Base-by-base conservation (phyloP, 2,797 vertebrate species). In the Xyrichtys novacula region DNA sequence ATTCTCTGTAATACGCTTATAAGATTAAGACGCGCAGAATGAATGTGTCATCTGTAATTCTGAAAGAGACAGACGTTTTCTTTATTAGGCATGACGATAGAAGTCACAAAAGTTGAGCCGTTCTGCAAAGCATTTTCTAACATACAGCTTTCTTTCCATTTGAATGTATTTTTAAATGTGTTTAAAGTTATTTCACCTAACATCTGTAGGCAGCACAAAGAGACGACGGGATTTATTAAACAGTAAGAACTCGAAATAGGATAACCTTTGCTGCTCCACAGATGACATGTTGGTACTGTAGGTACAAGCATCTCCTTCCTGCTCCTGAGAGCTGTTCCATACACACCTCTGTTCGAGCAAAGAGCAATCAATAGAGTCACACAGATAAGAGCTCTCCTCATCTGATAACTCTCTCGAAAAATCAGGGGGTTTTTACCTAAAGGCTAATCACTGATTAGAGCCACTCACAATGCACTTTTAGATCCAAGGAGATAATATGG, bases 301-400 rank as follows among this genome's bases (percentile, higher is more conserved):
- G 80, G 71, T 89, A 89, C 89, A 88, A 87, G 88, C 76, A 68
- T 75, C 54, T 88, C 60, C 83, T 88, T 86, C 89, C 87, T 83
- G 79, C 80, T 85, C 66, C 68, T 57, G 72, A 91, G 84, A 83
- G 80, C 36, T 62, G 80, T 80, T 80, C 76, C 81, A 80, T 81
- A 76, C 65, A 80, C 65, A 79, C 81, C 66, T 78, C 71, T 77
- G 79, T 84, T 78, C 62, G 64, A 80, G 76, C 74, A 76, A 58
- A 66, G 64, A 63, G 53, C 65, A 70, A 93, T 94, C 93, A 91
- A 93, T 92, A 89, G 80, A 84, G 80, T 85, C 81, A 81, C 76
- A 36, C 60, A 93, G 92, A 94, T 94, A 94, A 93, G 90, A 87
- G 86, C 83, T 81, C 85, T 74, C 63, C 88, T 90, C 86, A 94